Evolutionary conservation across 2,113 vertebrate genomes (phyloP).

Genomic region (Rhodinocichla rosea): DNA sequence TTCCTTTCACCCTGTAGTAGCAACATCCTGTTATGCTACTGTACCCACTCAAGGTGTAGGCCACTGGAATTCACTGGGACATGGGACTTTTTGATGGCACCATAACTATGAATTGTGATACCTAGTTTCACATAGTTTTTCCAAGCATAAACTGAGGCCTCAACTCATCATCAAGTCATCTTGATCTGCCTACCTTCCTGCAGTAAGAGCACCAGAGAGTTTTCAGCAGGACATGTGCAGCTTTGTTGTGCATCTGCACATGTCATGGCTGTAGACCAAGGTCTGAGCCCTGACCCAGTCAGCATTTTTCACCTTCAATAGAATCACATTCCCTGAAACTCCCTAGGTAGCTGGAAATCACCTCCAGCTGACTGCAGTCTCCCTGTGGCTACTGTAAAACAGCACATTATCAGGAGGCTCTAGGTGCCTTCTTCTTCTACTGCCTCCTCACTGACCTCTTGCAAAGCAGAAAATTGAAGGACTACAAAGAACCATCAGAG

Average conservation of each 20-base stretch:
- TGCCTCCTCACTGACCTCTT: background rate
- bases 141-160: background rate
- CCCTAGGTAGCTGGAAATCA: background rate
- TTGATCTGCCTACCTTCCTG: background rate
- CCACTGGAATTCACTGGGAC: background rate
- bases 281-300: background rate
- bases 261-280: rapidly evolving
- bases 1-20: background rate
- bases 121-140: background rate
- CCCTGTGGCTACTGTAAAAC: background rate
- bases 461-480: background rate
- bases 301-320: background rate
- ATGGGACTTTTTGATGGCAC: background rate
- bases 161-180: rapidly evolving
- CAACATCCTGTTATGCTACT: rapidly evolving
- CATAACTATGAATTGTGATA: background rate
- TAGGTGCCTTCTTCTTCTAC: rapidly evolving
- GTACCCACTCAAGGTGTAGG: background rate
- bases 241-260: background rate
- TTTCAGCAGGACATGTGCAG: rapidly evolving
- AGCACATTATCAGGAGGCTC: background rate
- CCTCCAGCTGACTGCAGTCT: background rate
- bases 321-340: background rate
- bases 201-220: background rate
- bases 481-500: background rate